Base-by-base conservation (phyloP, 2,888 invertebrate genomes). In the Polymixis flavicincta region DNA sequence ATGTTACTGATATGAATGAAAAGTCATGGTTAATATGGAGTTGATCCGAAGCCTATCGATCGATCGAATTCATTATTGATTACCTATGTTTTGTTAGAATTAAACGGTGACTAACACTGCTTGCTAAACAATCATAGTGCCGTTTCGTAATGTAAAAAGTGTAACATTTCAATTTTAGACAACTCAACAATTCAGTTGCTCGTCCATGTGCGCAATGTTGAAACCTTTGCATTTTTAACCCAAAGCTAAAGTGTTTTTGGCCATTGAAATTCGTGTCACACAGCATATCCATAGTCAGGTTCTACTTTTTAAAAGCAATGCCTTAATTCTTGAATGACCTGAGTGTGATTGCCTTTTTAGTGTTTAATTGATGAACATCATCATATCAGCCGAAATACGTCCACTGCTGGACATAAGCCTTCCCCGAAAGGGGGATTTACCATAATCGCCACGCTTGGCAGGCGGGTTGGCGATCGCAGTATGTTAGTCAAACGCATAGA, bases 181-280 rank as follows among this genome's bases (percentile, higher is more conserved):
- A 68, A 78, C 66, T 32, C 14, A 52, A 63, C 50, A 45, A 63
- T 64, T 64, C 69, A 75, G 69, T 61, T 55, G 65, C 25, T 42
- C 48, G 28, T 55, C 42, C 50, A 77, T 77, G 65, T 66, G 65
- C 54, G 50, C 65, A 55, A 77, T 72, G 65, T 76, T 71, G 76
- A 65, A 60, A 25, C 74, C 32, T 60, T 74, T 79, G 79, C 74
- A 79, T 78, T 78, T 78, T 78, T 74, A 68, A 74, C 57, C 52
- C 17, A 74, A 68, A 78, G 57, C 78, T 64, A 54, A 78, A 78
- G 67, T 78, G 74, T 74, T 78, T 78, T 74, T 64, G 19, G 55
- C n/a, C 28, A 75, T 75, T 75, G 79, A 69, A 67, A 74, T 79
- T 69, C 69, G 45, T 75, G 50, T 66, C 69, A 79, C 75, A 69